phyloP scores from a whole-genome alignment of 2,888 invertebrate species.

The Drosophila hawaiiensis region DNA sequence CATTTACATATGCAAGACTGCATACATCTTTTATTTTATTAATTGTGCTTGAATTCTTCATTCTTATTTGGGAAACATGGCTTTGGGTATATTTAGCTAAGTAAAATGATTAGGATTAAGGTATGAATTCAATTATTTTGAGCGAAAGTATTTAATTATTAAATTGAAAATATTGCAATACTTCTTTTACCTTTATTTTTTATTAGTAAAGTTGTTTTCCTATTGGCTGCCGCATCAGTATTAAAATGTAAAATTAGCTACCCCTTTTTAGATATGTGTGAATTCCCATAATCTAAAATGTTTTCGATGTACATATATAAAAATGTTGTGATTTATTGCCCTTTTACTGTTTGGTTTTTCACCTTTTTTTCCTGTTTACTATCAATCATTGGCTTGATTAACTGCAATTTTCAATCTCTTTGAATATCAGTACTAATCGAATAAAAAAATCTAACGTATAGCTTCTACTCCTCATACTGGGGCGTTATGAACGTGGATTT shows the following conservation, averaged over 20 bases:
- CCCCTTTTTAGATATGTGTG: background rate
- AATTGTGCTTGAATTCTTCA: background rate
- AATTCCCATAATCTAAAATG: background rate
- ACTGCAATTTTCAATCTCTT: constrained; percentile 6
- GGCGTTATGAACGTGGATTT: constrained; percentile 26
- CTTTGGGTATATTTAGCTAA: background rate
- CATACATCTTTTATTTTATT: background rate
- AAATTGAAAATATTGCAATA: too few relatives aligned
- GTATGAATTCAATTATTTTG: background rate
- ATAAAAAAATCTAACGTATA: background rate
- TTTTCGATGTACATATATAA: background rate
- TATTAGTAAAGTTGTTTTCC: background rate
- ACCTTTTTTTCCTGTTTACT: background rate
- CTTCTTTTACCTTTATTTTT: background rate
- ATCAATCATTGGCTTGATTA: background rate
- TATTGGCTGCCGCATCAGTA: background rate
- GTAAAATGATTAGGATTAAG: too few relatives aligned
- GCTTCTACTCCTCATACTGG: background rate
- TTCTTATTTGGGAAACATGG: background rate
- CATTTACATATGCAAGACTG: background rate
- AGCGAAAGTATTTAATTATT: background rate
- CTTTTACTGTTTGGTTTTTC: background rate
- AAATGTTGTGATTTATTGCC: background rate
- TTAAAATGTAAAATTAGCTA: background rate
- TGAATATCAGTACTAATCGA: constrained; percentile 1